Base-by-base conservation (phyloP, 1,140 invertebrate species). In the Drosophila quadrilineata region DNA sequence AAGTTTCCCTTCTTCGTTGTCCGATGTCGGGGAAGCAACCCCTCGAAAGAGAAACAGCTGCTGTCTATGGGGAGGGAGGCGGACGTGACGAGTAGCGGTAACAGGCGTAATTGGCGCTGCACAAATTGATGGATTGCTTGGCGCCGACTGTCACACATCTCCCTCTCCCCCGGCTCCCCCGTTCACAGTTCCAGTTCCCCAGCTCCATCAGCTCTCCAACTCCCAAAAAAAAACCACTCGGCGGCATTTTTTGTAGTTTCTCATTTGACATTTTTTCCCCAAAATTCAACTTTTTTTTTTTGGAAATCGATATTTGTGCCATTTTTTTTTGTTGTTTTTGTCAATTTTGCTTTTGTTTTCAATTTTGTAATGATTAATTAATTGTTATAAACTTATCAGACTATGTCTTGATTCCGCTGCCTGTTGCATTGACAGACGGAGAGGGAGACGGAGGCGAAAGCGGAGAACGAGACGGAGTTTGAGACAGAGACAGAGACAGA, bases 251-350 rank as follows among this genome's bases (percentile, higher is more conserved):
- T 80, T 80, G 58, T 19, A 73, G 59, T 59, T 80, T 77, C 38
- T 43, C 36, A 68, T 76, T 72, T 49, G 62, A 68, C 8, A 38
- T 48, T 46, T 54, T 58, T 40, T 41, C 56, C 38, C n/a, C n/a
- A n/a, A n/a, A n/a, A 41, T 16, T 19, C 14, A 10, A 17, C 19
- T 38, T 21, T 63, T 71, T 19, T 29, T 40, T 29, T 58, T 68
- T 12, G 33, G 74, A 75, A 80, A 80, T 80, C 75, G 75, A 79
- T 79, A 79, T 74, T 79, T 80, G 71, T 79, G 75, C 75, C 75
- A 79, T 77, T 79, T 79, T 79, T 67, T 76, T 69, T 62, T 62
- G 75, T 24, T 26, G 73, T 73, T 76, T 76, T 76, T 71, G 67
- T 41, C 56, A n/a, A n/a, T 67, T 56, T 43, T 56, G 41, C 59